Conservation (phyloP, 2,113 vertebrate genomes). For the Actinemys pallida region DNA sequence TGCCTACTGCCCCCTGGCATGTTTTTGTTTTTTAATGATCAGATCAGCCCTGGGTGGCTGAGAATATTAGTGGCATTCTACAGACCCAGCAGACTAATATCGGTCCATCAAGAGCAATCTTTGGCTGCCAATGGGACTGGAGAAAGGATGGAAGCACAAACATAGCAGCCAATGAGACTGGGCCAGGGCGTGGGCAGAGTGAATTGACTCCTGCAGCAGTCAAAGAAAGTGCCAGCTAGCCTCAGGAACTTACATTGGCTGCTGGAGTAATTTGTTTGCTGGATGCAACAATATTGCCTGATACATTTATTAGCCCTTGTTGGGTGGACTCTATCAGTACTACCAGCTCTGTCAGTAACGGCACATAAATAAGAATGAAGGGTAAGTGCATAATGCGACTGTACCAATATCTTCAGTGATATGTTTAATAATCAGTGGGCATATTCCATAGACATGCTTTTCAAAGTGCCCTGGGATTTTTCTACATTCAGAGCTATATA, state of each 20-base stretch:
- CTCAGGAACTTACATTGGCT: not conserved
- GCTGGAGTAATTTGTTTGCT: not conserved
- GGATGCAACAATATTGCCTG: not conserved
- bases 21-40: not conserved
- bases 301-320: rapidly evolving
- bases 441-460: not conserved
- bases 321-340: not conserved
- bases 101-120: not conserved
- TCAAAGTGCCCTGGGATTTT: not conserved
- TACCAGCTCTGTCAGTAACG: rapidly evolving
- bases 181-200: too few species aligned
- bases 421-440: rapidly evolving
- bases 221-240: not conserved
- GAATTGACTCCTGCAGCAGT: rapidly evolving
- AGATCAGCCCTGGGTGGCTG: not conserved
- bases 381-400: not conserved
- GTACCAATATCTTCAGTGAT: not conserved
- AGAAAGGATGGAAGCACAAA: not conserved
- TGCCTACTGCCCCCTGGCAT: not conserved
- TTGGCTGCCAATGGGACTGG: not conserved
- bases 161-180: too few species aligned
- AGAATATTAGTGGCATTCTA: not conserved
- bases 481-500: not conserved
- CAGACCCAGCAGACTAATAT: not conserved
- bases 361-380: not conserved